Base-by-base conservation (phyloP, 2,797 vertebrate species). In the Microhierax caerulescens region DNA sequence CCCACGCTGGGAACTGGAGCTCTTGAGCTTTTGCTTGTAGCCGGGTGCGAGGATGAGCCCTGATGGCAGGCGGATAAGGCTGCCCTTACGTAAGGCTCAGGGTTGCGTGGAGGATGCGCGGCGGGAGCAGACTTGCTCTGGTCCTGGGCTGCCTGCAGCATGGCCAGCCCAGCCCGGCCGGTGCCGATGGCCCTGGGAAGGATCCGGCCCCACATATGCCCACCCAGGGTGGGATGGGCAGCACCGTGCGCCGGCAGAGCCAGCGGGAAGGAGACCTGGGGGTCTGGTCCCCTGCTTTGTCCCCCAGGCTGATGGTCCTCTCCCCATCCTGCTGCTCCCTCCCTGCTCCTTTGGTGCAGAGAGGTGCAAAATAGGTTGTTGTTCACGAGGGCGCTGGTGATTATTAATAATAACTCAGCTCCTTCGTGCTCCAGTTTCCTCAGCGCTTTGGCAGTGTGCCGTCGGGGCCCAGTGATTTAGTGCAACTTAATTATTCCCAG, bases 351-450 rank as follows among this genome's bases (percentile, higher is more conserved):
- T 78, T 25, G 70, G 83, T 47, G 13, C 39, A 5, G 78, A 68
- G 81, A 89, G 57, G 90, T 48, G 70, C 39, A 34, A 72, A 87
- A 36, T 32, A 43, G 61, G 91, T 70, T 91, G 94, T 91, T 95
- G 91, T 93, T 97, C 45, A 2, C 0, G 4, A 67, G 92, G 93
- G 68, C 2, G 30, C 69, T 72, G 85, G 79, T 48, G 94, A 81
- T 95, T 83, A 34, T 95, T 90, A 95, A 94, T 95, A 94, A 96
- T 59, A 90, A 68, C 76, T 90, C 69, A 9, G 92, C 90, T 95
- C 86, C 12, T 10, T 21, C 28, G n/a, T 95, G 96, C 93, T 95
- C 96, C 95, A 96, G 79, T 97, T 97, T 97, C 93, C 79, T 79
- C 57, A 91, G 95, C 1, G 11, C 85, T 34, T 61, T 96, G 96